A percentile compares a stretch with the other conserved stretches of the same genome.
Evolutionary conservation across 2,113 vertebrate species (phyloP).

Genomic region (Xenopus borealis): DNA sequence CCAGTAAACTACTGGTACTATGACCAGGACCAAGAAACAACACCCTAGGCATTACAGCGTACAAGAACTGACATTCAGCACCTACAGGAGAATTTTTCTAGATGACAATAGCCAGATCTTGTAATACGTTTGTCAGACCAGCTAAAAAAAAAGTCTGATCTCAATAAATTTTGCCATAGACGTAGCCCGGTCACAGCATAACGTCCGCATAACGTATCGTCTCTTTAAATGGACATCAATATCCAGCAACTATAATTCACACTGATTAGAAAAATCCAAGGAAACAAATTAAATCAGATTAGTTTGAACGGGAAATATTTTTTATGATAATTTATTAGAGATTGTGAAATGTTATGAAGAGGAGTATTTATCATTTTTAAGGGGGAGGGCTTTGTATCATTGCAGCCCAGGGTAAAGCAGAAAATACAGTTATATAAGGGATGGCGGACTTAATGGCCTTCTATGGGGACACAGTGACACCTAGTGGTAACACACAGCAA

Average conservation of each 20-base stretch:
- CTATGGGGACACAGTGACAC: slow-evolving; percentile 21
- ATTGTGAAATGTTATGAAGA: slow-evolving; percentile 34
- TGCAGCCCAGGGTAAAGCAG: background rate
- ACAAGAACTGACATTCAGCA: too few relatives aligned
- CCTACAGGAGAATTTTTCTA: too few relatives aligned
- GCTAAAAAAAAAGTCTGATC: too few relatives aligned
- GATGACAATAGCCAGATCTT: too few relatives aligned
- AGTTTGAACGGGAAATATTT: slow-evolving; percentile 27
- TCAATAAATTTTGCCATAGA: too few relatives aligned
- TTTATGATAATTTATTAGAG: slow-evolving; percentile 37
- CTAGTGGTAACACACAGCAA: slow-evolving; percentile 2
- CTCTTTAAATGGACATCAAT: slow-evolving; percentile 22
- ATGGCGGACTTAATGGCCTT: background rate
- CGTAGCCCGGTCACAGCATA: background rate
- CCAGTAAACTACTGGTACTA: too few relatives aligned
- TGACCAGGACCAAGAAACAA: too few relatives aligned
- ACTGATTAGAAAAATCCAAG: slow-evolving; percentile 20
- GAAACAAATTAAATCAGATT: slow-evolving; percentile 38
- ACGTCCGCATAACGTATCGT: background rate
- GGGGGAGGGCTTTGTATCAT: slow-evolving; percentile 19
- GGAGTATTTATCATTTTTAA: slow-evolving; percentile 17
- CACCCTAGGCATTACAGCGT: too few relatives aligned
- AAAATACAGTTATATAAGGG: background rate
- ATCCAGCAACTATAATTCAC: slow-evolving; percentile 25
- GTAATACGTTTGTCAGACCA: too few relatives aligned